Base-by-base conservation (phyloP, 1,140 invertebrate species). In the Tetramorium parvispinum region DNA sequence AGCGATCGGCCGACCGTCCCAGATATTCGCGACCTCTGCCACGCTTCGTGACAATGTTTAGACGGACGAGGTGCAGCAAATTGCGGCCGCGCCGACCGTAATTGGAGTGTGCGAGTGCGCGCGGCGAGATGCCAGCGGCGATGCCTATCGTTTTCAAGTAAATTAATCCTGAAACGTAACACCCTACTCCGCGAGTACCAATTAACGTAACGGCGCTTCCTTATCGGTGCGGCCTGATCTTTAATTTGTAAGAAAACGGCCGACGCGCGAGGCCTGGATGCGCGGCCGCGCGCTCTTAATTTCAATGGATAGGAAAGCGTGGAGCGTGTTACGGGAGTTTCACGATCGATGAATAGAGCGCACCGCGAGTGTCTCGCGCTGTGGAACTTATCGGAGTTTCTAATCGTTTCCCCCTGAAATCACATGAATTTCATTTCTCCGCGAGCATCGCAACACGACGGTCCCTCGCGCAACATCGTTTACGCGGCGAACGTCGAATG, bases 141-240 rank as follows among this genome's bases (percentile, higher is more conserved):
- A 90, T 90, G 37, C 75, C 65, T 87, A 90, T 90, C 89, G 86
- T 89, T 85, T 76, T 85, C 57, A 75, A 86, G 85, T 90, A 90
- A 90, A 90, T 90, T 89, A 89, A 90, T 90, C 89, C 73, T 76
- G 85, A 68, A 82, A 51, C 73, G 87, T 85, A 77, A 65, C 53
- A 82, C 88, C 65, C 59, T 59, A 66, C 55, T 53, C 43, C 40
- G 68, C 70, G 83, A 71, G 70, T 43, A 46, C 87, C 88, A 89
- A 89, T 89, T 89, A 89, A 89, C 87, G 85, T 89, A 89, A 89
- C 88, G 88, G 88, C 85, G 68, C 57, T 85, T 83, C 32, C 79
- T 89, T 89, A 89, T 89, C 88, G 75, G 8, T 24, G 43, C 11
- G 46, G 57, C 46, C 8, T 32, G 81, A 85, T 88, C 82, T 89